A percentile compares a stretch with the other conserved stretches of the same genome.
These are phyloP conservation scores for Diabrotica virgifera DNA, from an alignment of 1,140 invertebrate genomes.

Conservation along the genomic window DNA sequence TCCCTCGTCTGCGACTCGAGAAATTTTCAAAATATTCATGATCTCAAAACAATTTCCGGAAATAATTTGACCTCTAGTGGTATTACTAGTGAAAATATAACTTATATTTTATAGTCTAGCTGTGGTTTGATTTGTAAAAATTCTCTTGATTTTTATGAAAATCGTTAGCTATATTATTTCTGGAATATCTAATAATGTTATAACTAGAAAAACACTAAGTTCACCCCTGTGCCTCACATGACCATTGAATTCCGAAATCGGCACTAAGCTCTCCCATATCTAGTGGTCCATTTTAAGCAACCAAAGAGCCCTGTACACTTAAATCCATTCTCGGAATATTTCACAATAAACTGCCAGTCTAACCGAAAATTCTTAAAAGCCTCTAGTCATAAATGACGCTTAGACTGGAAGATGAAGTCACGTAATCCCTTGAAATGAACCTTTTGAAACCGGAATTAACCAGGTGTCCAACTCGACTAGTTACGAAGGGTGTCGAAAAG, in stretches of 20 bases:
- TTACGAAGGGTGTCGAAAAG: constrained; percentile 1
- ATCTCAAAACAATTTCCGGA: too few relatives aligned
- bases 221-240: not conserved
- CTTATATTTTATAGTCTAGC: too few relatives aligned
- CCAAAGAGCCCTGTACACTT: constrained; percentile 1
- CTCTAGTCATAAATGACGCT: not conserved
- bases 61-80: too few relatives aligned
- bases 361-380: not conserved
- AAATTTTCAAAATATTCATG: too few relatives aligned
- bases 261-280: constrained; percentile 4
- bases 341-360: not conserved
- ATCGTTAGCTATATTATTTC: too few relatives aligned
- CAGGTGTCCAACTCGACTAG: constrained; percentile 12
- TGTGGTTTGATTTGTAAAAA: too few relatives aligned
- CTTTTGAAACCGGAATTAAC: constrained; percentile 10
- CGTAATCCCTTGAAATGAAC: not conserved
- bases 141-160: too few relatives aligned
- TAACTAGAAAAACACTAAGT: not conserved
- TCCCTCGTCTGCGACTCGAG: too few relatives aligned
- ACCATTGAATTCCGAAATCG: not conserved
- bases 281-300: constrained; percentile 7
- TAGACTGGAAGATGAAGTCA: not conserved
- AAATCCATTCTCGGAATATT: not conserved
- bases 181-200: too few relatives aligned
- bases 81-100: too few relatives aligned